Evolutionary conservation across 2,797 vertebrate genomes (phyloP).

Genomic region (Falco rusticolus): DNA sequence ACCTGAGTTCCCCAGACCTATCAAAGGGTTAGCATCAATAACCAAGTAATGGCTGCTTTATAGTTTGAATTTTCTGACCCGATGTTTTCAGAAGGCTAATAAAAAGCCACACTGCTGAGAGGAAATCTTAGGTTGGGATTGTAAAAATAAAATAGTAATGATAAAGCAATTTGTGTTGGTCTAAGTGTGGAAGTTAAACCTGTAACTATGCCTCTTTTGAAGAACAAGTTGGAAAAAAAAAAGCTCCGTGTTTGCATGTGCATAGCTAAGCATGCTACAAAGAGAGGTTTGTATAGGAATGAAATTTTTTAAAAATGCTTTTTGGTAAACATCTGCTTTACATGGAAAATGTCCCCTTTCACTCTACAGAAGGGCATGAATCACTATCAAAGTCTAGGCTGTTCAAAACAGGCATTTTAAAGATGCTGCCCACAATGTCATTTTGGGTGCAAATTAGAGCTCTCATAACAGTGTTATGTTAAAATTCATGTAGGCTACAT

Average conservation of each 20-base stretch:
- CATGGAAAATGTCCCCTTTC: neutral
- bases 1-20: constrained; percentile 10
- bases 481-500: neutral
- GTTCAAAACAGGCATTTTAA: neutral
- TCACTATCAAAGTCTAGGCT: neutral
- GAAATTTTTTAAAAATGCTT: fast-evolving
- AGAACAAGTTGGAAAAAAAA: neutral
- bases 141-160: constrained; percentile 18
- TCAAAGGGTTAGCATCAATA: constrained; percentile 54
- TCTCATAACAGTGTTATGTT: neutral
- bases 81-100: constrained; percentile 45
- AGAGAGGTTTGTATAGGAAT: neutral
- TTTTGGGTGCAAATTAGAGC: neutral
- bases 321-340: neutral
- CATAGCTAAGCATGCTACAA: neutral
- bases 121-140: constrained; percentile 3
- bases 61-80: constrained; percentile 28
- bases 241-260: neutral
- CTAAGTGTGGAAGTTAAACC: neutral
- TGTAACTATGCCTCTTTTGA: neutral
- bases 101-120: neutral
- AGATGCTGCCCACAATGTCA: neutral
- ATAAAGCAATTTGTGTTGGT: neutral
- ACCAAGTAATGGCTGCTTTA: constrained; percentile 40
- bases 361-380: neutral